Conservation (phyloP, 2,888 invertebrate species). For the Dynastes maya region DNA sequence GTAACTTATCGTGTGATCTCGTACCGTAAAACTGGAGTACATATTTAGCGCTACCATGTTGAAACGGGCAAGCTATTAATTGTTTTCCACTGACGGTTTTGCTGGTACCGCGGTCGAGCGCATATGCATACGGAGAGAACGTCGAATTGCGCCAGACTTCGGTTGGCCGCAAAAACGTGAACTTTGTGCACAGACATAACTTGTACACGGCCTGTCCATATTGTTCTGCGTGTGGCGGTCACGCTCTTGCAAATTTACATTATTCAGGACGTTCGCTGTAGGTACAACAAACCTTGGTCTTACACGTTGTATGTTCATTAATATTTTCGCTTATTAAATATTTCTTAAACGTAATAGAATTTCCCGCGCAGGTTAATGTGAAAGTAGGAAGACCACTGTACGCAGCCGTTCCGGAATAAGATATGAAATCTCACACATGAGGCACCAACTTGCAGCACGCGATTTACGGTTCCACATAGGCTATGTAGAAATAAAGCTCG, state of each 20-base stretch:
- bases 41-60: constrained; percentile 7
- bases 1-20: constrained; percentile 31
- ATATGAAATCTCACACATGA: not conserved
- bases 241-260: constrained; percentile 33
- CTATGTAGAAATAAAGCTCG: too few species aligned
- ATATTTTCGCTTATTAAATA: constrained; percentile 41
- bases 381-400: constrained; percentile 14
- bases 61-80: constrained; percentile 20
- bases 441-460: not conserved
- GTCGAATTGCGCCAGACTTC: constrained; percentile 21
- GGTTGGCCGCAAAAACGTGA: constrained; percentile 42
- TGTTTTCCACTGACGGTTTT: constrained; percentile 22
- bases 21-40: constrained; percentile 28
- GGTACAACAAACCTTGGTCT: not conserved
- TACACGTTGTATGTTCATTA: constrained; percentile 20
- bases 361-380: constrained; percentile 14
- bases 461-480: not conserved
- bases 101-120: not conserved
- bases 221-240: not conserved
- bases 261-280: constrained; percentile 24
- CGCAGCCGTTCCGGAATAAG: not conserved
- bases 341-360: constrained; percentile 23
- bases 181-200: constrained; percentile 34
- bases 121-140: constrained; percentile 11
- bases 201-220: not conserved